A percentile compares a stretch with the other conserved stretches of the same genome.
phyloP scores from a whole-genome alignment of 2,113 vertebrate species.

The Anarrhichthys ocellatus region DNA sequence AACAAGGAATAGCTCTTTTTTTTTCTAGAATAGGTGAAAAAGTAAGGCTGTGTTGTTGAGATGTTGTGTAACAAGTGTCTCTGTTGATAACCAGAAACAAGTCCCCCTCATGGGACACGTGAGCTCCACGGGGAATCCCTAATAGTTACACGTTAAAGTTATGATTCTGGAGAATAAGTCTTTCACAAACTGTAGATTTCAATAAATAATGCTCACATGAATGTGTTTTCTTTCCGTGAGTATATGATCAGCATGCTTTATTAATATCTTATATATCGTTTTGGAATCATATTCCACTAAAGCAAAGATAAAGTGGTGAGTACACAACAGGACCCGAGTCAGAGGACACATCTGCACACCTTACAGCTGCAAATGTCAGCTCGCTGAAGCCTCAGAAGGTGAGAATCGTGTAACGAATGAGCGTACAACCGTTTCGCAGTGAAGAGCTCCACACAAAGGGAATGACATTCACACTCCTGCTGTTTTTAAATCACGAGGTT shows the following conservation, averaged over 20 bases:
- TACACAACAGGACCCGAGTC: neutral
- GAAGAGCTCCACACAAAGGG: conserved; percentile 16
- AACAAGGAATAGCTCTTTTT: neutral
- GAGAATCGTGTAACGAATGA: conserved; percentile 29
- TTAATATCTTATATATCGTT: neutral
- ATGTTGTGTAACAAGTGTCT: conserved; percentile 67
- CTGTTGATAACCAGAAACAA: neutral
- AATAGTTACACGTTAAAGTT: conserved; percentile 23
- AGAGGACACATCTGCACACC: conserved; percentile 23
- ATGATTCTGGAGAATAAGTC: neutral
- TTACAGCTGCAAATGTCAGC: conserved; percentile 43
- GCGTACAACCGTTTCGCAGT: neutral
- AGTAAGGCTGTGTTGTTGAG: conserved; percentile 30
- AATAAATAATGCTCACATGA: neutral
- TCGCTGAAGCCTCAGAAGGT: conserved; percentile 3
- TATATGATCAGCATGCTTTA: neutral
- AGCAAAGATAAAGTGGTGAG: neutral
- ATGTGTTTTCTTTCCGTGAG: neutral
- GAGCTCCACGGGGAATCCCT: neutral
- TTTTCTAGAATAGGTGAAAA: neutral
- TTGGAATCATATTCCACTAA: neutral
- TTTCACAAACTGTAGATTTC: neutral
- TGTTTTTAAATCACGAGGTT: conserved; percentile 18
- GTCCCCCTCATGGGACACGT: conserved; percentile 5
- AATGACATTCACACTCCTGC: conserved; percentile 7